Base-by-base conservation (phyloP, 1,140 invertebrate genomes). In the Trichomalopsis sarcophagae region DNA sequence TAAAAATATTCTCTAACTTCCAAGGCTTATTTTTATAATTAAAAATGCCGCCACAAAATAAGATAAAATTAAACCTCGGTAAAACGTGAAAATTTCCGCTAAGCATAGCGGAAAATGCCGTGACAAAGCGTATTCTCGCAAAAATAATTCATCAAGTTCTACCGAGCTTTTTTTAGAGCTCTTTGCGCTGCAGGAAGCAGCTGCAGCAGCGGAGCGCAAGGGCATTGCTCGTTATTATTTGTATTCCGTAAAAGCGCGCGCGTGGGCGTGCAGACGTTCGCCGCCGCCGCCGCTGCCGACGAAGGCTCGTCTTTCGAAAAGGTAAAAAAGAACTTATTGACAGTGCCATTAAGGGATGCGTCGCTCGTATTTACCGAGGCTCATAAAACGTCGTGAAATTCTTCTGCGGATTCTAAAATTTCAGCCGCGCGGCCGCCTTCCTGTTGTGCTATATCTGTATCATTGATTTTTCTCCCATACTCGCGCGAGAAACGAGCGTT, bases 291-390 rank as follows among this genome's bases (percentile, higher is more conserved):
- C 3, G 36, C 17, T 62, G 55, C 55, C 55, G 55, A 62, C 3
- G 36, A 47, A 55, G 82, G 17, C 21, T 69, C 71, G 17, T 62
- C 55, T 83, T 81, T 77, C 30, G 55, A 62, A 62, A 62, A 62
- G 81, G 84, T 86, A 88, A 90, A 91, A 79, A 91, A 90, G 21
- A 62, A 87, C 78, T 84, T 90, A 86, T 91, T 91, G 90, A 89
- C 89, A 88, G 71, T 90, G 75, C 88, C 88, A 90, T 90, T 89
- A 89, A 86, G 85, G 68, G 84, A 78, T 69, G 82, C 77, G 50
- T 82, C 71, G 83, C 73, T 87, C 80, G 87, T 89, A 86, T 90
- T 91, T 90, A 85, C 87, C 14, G 55, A 89, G 83, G 27, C 47
- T 87, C 86, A 83, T 88, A 89, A 90, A 91, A 88, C 83, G 55